These are phyloP conservation scores for Nemapogon koenigi DNA, from an alignment of 2,888 invertebrate genomes.

Conservation along the genomic window DNA sequence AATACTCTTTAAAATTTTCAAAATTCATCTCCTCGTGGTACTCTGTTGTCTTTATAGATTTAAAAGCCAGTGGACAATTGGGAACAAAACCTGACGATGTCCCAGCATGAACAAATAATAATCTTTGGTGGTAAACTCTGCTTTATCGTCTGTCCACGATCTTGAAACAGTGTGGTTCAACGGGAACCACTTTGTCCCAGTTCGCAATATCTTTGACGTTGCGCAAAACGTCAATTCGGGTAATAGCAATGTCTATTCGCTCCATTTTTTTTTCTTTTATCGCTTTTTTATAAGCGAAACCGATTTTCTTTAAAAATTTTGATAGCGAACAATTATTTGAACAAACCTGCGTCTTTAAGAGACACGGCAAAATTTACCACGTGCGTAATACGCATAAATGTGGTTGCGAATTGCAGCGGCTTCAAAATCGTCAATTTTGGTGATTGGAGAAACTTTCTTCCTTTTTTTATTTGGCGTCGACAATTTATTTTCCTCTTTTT, in stretches of 20 bases:
- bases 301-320: constrained; percentile 12
- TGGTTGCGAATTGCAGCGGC: not conserved
- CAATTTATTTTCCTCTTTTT: constrained; percentile 7
- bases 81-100: constrained; percentile 2
- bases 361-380: constrained; percentile 1
- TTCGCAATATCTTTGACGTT: constrained; percentile 10
- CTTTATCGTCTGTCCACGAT: constrained; percentile 4
- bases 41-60: constrained; percentile 1
- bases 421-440: not conserved
- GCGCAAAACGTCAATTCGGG: constrained; percentile 4
- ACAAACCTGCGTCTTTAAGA: no score
- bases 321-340: constrained; percentile 10
- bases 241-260: constrained; percentile 6
- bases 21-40: constrained; percentile 7
- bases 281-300: constrained; percentile 14
- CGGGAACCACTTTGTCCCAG: constrained; percentile 14
- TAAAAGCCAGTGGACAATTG: constrained; percentile 4
- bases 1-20: constrained; percentile 4
- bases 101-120: constrained; percentile 2
- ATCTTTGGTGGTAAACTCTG: not conserved
- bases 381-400: not conserved
- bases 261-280: constrained; percentile 17
- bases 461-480: constrained; percentile 11
- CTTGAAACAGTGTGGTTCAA: constrained; percentile 11
- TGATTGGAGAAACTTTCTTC: not conserved